Base-by-base conservation (phyloP, 2,113 vertebrate species). In the Carassius carassius region DNA sequence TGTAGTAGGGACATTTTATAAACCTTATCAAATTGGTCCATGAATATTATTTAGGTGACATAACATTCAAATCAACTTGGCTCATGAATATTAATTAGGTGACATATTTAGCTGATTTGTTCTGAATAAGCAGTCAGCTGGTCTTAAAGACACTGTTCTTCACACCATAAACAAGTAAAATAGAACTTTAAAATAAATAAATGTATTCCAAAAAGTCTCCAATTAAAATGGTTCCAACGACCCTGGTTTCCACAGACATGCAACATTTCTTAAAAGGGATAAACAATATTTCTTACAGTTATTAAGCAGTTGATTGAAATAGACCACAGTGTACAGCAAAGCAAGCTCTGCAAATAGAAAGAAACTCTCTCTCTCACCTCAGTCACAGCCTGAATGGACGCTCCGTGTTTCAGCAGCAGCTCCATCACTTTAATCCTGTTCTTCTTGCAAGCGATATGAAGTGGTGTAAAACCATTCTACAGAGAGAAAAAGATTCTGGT, bases 401-500 rank as follows among this genome's bases (percentile, higher is more conserved):
- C 98, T 85, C 97, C 98, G 0, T 99, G 96, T 92, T 99, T 99
- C 91, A 99, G 90, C 63, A 99, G 95, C 44, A 99, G 95, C 92
- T 99, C 98, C 98, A 99, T 99, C 76, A 99, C 98, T 95, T 98
- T 98, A 88, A 97, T 96, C 90, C 98, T 93, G 90, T 99, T 99
- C 89, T 99, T 99, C 95, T 99, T 99, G 89, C 98, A 99, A 92
- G 98, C 98, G 56, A 99, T 99, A 89, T 99, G 98, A 90, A 99
- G 96, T 4, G 98, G 98, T 10, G 97, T 99, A 90, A 99, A 99
- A 94, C 98, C 98, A 92, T 99, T 99, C 98, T 99, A 87, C 41
- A 87, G 84, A 41, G 76, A 79, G 35, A 54, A 13, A 16, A 9
- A 14, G 51, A 0, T 47, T 47, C 44, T 47, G 44, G 44, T 47